Evolutionary conservation across 2,113 vertebrate genomes (phyloP), one percentile per base, ranked within the genome.

Genomic region (Podocnemis expansa): DNA sequence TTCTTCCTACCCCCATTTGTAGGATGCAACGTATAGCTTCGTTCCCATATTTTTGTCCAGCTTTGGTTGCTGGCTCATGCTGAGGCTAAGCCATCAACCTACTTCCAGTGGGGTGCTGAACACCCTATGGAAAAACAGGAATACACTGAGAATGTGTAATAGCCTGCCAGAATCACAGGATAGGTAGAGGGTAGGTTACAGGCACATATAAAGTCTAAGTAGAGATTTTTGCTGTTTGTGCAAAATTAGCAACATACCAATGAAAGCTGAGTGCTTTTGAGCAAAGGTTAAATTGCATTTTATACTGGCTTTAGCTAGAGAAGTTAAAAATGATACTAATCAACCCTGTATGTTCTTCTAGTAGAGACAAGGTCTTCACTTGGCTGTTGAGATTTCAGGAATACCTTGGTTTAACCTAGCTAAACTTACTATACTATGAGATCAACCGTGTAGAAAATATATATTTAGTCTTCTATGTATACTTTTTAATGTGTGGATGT

Each of bases 151-250:
- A n/a, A 0, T 10, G 8, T 12, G 34, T 21, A 84, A 86, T 21
- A 80, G 54, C 5, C 55, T 11, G 10, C 1, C 47, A 47, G 47
- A 47, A 47, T 47, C 47, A 47, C 47, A 24, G 0, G 78, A n/a
- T 27, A 19, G 3, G 5, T 2, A 25, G 5, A 22, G 73, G n/a
- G 14, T n/a, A n/a, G n/a, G n/a, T n/a, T n/a, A n/a, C n/a, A n/a
- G n/a, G n/a, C n/a, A n/a, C n/a, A n/a, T n/a, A n/a, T n/a, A n/a
- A n/a, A n/a, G n/a, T n/a, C n/a, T n/a, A n/a, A n/a, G n/a, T n/a
- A n/a, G n/a, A n/a, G n/a, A n/a, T n/a, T n/a, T n/a, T n/a, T n/a
- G n/a, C n/a, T n/a, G n/a, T n/a, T n/a, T n/a, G n/a, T n/a, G n/a
- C n/a, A n/a, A 73, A 91, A 38, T 63, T 60, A 38, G 78, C 80